A percentile compares a stretch with the other conserved stretches of the same genome.
Conservation (phyloP, 2,888 invertebrate genomes). For the Caenorhabditis sinica region DNA sequence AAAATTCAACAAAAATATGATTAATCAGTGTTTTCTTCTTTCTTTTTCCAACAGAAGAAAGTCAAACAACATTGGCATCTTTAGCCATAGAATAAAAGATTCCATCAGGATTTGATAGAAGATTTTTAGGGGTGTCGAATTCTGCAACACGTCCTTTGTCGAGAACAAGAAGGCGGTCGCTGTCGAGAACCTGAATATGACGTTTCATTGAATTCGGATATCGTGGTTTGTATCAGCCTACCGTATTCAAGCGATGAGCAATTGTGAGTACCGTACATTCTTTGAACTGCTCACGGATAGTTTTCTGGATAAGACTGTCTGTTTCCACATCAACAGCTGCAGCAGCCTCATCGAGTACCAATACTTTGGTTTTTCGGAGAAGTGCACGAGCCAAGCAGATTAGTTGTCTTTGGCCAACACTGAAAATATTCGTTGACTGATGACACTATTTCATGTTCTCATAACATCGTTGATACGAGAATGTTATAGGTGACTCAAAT, state of each 20-base stretch:
- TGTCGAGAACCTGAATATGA: conserved; percentile 26
- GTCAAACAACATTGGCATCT: conserved; percentile 78
- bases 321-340: conserved; percentile 86
- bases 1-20: conserved; percentile 4
- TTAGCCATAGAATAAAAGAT: conserved; percentile 84
- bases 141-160: conserved; percentile 84
- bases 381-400: conserved; percentile 85
- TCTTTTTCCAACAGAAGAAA: neutral
- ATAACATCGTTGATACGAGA: too few relatives aligned
- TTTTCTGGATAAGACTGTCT: conserved; percentile 86
- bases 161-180: conserved; percentile 83
- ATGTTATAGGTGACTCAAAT: too few relatives aligned
- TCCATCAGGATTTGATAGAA: conserved; percentile 82
- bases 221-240: conserved; percentile 85
- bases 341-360: conserved; percentile 87
- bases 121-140: conserved; percentile 83
- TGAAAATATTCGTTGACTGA: conserved; percentile 64
- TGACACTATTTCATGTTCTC: too few relatives aligned
- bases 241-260: conserved; percentile 94
- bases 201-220: neutral
- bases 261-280: conserved; percentile 94
- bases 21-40: neutral
- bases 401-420: conserved; percentile 85
- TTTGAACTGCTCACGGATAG: conserved; percentile 88
- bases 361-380: conserved; percentile 84